These are phyloP conservation scores for Menura novaehollandiae DNA, from an alignment of 2,113 vertebrate species.

Conservation along the genomic window DNA sequence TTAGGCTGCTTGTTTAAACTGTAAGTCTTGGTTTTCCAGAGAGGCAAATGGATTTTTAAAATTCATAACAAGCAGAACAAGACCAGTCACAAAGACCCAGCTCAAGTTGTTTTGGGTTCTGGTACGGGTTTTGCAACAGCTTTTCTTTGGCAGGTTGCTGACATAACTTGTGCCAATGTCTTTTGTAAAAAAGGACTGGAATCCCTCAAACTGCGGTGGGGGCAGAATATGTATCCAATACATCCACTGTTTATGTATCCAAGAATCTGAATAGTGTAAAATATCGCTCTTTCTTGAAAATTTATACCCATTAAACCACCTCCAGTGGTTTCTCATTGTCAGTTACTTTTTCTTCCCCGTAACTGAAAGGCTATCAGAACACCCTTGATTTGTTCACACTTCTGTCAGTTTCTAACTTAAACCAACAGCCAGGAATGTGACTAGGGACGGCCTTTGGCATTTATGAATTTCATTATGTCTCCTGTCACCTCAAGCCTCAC, in stretches of 20 bases:
- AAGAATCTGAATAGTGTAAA: slow-evolving; percentile 2
- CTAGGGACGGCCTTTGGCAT: slow-evolving; percentile 58
- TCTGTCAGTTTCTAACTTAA: slow-evolving; percentile 60
- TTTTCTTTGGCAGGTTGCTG: slow-evolving; percentile 1
- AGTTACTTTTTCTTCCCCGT: slow-evolving; percentile 18
- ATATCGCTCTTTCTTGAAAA: not conserved
- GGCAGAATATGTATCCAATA: no score
- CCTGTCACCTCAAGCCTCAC: slow-evolving; percentile 54
- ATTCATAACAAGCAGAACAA: not conserved
- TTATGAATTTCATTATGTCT: slow-evolving; percentile 68
- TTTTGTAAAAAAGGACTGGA: not conserved
- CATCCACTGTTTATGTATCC: slow-evolving; percentile 3
- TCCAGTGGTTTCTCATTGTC: slow-evolving; percentile 35
- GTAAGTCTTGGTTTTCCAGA: not conserved
- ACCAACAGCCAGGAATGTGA: slow-evolving; percentile 66
- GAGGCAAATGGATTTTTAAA: not conserved
- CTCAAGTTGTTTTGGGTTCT: not conserved
- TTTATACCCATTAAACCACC: slow-evolving; percentile 24
- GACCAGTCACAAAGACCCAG: not conserved
- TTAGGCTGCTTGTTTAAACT: not conserved
- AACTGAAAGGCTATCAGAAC: slow-evolving; percentile 25
- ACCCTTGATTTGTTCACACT: slow-evolving; percentile 67
- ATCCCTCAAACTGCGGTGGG: not conserved
- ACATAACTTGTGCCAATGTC: not conserved
- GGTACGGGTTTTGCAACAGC: not conserved